Evolutionary conservation across 1,140 invertebrate species (phyloP).

Genomic region (Calycopis cecrops): DNA sequence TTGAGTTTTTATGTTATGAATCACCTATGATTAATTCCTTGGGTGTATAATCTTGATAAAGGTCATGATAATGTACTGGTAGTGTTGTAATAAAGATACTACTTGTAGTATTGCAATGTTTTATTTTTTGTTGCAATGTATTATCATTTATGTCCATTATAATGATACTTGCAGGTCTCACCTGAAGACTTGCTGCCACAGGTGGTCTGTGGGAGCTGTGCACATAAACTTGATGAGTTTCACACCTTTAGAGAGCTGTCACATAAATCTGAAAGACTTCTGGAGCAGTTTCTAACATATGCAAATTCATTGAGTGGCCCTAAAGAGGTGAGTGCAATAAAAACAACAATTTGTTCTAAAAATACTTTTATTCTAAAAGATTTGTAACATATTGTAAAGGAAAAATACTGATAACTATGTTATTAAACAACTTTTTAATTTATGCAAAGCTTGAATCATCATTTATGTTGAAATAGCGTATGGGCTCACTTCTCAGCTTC

Average conservation of each 20-base stretch:
- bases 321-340: constrained; percentile 67
- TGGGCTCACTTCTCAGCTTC: constrained; percentile 46
- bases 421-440: constrained; percentile 26
- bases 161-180: constrained; percentile 69
- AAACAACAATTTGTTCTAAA: constrained; percentile 15
- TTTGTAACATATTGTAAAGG: constrained; percentile 23
- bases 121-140: too few relatives aligned
- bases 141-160: neutral
- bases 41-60: constrained; percentile 27
- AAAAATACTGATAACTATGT: constrained; percentile 17
- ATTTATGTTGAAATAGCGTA: constrained; percentile 57
- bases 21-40: constrained; percentile 54
- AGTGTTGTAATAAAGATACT: neutral
- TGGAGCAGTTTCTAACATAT: constrained; percentile 76
- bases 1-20: constrained; percentile 53
- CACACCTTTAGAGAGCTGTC: constrained; percentile 76
- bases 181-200: constrained; percentile 76
- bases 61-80: constrained; percentile 32
- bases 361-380: constrained; percentile 12
- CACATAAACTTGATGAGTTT: constrained; percentile 75
- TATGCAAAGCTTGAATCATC: constrained; percentile 50
- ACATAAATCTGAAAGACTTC: constrained; percentile 75
- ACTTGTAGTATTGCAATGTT: too few relatives aligned
- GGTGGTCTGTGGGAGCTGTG: constrained; percentile 76
- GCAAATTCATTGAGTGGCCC: constrained; percentile 73